phyloP scores from a whole-genome alignment of 2,113 vertebrate species.

The Callospermophilus lateralis region DNA sequence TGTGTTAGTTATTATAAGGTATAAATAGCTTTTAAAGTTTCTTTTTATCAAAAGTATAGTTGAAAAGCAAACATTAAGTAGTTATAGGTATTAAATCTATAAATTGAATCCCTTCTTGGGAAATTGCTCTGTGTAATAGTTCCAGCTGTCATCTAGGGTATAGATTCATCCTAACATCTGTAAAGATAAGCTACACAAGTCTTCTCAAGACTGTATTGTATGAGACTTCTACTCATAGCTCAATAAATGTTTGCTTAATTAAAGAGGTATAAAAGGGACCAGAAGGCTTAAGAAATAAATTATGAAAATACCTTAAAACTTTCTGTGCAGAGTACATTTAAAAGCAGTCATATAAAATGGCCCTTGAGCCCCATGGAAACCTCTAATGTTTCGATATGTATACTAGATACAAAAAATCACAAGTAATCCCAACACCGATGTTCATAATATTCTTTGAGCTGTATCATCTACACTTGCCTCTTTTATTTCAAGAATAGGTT shows the following conservation, averaged over 20 bases:
- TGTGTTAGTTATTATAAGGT: slow-evolving; percentile 51
- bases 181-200: not conserved
- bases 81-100: slow-evolving; percentile 44
- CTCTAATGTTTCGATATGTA: not conserved
- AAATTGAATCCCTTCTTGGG: not conserved
- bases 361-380: not conserved
- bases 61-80: not conserved
- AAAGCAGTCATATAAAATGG: slow-evolving; percentile 29
- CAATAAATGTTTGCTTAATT: not conserved
- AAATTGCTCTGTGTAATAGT: not conserved
- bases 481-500: not conserved
- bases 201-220: not conserved
- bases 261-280: not conserved
- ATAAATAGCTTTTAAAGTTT: slow-evolving; percentile 42
- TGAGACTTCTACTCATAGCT: not conserved
- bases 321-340: not conserved
- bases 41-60: slow-evolving; percentile 9
- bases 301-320: not conserved
- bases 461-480: not conserved
- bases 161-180: not conserved
- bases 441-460: not conserved
- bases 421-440: not conserved
- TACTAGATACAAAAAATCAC: not conserved
- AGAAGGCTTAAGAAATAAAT: slow-evolving; percentile 18
- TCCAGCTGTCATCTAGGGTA: not conserved